Evolutionary conservation across 2,797 vertebrate genomes (phyloP).

Genomic region (Heliangelus exortis): DNA sequence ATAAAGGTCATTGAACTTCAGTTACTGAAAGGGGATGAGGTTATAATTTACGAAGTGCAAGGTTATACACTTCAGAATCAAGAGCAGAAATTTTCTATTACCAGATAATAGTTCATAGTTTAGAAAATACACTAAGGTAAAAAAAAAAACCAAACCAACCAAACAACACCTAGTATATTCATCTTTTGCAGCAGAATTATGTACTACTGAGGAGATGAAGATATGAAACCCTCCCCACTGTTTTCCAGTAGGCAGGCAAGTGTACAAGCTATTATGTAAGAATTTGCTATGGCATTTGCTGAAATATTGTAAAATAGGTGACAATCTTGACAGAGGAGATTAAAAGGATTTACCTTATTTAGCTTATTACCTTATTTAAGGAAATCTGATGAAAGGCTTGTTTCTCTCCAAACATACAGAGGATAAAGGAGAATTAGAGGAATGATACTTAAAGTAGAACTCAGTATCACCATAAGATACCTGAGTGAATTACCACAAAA

Average conservation of each 20-base stretch:
- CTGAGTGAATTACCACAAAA: background rate
- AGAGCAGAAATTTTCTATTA: background rate
- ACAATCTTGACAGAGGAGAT: background rate
- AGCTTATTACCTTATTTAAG: background rate
- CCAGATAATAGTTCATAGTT: background rate
- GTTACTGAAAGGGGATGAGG: conserved; percentile 9
- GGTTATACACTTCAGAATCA: background rate
- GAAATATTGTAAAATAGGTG: background rate
- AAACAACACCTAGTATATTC: background rate
- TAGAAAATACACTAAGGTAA: background rate
- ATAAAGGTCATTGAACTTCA: conserved; percentile 43
- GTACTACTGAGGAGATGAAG: background rate
- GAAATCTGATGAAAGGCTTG: background rate
- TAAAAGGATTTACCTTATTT: background rate
- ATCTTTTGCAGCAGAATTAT: background rate
- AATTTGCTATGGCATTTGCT: background rate
- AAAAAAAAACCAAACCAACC: background rate
- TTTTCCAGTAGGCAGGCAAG: background rate
- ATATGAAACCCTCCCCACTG: background rate
- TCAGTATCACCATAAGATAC: background rate
- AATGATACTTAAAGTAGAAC: background rate
- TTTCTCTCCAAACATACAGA: background rate
- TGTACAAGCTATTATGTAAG: background rate
- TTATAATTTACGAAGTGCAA: conserved; percentile 24
- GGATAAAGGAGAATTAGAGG: background rate